Percentiles rank a stretch among this genome's conserved stretches.
Evolutionary conservation across 2,797 vertebrate species (phyloP).

Genomic region (Arctocebus calabarensis): DNA sequence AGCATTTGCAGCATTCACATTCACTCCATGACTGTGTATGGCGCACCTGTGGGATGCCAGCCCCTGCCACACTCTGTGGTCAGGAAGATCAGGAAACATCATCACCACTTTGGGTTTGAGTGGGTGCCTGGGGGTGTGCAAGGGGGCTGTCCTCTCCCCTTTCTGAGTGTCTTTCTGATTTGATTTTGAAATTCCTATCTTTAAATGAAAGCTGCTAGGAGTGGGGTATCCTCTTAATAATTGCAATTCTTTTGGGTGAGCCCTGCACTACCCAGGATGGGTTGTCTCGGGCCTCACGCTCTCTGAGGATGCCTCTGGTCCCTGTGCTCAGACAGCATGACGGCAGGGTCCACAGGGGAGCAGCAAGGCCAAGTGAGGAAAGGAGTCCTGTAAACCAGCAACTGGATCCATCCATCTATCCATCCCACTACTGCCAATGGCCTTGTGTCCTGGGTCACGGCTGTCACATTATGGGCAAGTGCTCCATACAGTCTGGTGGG

Average conservation of each 20-base stretch:
- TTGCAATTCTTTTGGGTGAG: neutral
- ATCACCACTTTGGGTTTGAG: rapidly evolving
- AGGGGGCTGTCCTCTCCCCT: neutral
- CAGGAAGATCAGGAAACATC: neutral
- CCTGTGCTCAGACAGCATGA: neutral
- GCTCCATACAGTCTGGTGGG: neutral
- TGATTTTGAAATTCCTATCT: neutral
- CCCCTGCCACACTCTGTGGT: neutral
- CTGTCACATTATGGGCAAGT: neutral
- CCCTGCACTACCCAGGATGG: neutral
- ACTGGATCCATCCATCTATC: neutral
- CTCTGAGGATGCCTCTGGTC: neutral
- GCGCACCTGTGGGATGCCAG: neutral
- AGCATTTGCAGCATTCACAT: neutral
- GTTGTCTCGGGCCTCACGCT: neutral
- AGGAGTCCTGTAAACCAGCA: neutral
- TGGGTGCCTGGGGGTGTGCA: rapidly evolving
- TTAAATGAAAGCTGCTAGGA: neutral
- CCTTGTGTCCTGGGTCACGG: neutral
- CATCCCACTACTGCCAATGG: neutral
- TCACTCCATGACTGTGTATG: neutral
- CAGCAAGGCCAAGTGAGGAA: neutral
- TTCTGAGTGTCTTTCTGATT: neutral
- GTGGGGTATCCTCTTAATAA: neutral
- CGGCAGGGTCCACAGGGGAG: neutral